Base-by-base conservation (phyloP, 1,140 invertebrate species). In the Tribolium madens region DNA sequence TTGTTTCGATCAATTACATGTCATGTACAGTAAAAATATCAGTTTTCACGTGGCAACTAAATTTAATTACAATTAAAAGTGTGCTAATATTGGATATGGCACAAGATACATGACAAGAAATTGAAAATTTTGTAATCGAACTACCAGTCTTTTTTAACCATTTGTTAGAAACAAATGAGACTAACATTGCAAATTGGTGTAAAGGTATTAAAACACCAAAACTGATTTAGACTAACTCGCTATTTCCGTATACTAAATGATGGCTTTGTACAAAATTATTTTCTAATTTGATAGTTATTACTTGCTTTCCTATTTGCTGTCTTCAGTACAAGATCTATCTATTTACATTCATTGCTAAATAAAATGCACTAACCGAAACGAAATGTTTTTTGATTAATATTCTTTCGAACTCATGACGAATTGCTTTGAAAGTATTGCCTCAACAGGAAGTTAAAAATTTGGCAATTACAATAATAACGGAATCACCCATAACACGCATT, bases 181-280 rank as follows among this genome's bases (percentile, higher is more conserved):
- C 73, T 75, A 77, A 73, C 48, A 75, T 80, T 75, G 76, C 79
- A 69, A 75, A 76, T 78, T 76, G 80, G 75, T 81, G 77, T 81
- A 80, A 80, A 81, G 73, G 79, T 81, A 78, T 71, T 80, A 80
- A 79, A 81, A 81, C 80, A 80, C 76, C 79, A 79, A 82, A 73
- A 71, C 74, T 73, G 70, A 21, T 72, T 64, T 72, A 78, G 69
- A 50, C 69, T 71, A 77, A 47, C 14, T 48, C 68, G 47, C 47
- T 71, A 48, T 71, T 50, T 75, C 80, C 81, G 81, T 82, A 82
- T 82, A 82, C 81, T 81, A 81, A 82, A 80, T 75, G 70, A 76
- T 80, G 77, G 76, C 78, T 82, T 80, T 82, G 81, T 82, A 82
- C 80, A 82, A 79, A 78, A 80, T 52, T 74, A 73, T 77, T 77